Conservation (phyloP, 1,140 invertebrate species). For the Oscheius sp. region DNA sequence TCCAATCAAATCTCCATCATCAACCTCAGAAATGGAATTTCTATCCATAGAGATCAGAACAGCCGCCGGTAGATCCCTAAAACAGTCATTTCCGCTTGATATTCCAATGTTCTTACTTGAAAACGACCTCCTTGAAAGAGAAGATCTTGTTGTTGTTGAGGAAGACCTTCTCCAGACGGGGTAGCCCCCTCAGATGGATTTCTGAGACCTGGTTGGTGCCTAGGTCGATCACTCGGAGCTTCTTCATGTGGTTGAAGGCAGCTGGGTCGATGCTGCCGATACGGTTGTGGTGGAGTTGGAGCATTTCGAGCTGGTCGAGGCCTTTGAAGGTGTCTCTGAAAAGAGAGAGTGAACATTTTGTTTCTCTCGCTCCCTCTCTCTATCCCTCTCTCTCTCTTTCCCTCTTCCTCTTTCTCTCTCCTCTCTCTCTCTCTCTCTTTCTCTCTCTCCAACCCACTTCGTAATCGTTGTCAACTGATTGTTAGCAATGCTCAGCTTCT, state of each 20-base stretch:
- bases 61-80: conserved; percentile 38
- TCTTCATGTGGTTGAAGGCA: conserved; percentile 28
- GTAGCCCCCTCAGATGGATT: conserved; percentile 40
- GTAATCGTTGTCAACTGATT: conserved; percentile 51
- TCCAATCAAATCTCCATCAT: conserved; percentile 40
- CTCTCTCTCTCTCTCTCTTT: conserved; percentile 10
- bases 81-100: background rate
- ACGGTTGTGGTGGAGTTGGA: conserved; percentile 26
- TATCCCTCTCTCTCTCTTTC: too few species aligned
- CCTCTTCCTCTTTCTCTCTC: too few species aligned
- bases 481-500: conserved; percentile 47
- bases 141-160: conserved; percentile 55
- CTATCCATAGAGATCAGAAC: conserved; percentile 44
- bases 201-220: conserved; percentile 45
- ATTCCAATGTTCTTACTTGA: conserved; percentile 25
- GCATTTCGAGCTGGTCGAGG: conserved; percentile 38
- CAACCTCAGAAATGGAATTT: conserved; percentile 41
- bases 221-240: conserved; percentile 47
- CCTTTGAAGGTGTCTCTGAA: conserved; percentile 52
- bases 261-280: conserved; percentile 26
- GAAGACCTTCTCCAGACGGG: conserved; percentile 47
- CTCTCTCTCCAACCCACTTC: too few species aligned
- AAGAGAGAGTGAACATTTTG: background rate
- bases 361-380: too few species aligned
- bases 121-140: conserved; percentile 43